Evolutionary conservation across 2,113 vertebrate genomes (phyloP), one percentile per base, ranked within the genome.

Genomic region (Bombycilla garrulus): DNA sequence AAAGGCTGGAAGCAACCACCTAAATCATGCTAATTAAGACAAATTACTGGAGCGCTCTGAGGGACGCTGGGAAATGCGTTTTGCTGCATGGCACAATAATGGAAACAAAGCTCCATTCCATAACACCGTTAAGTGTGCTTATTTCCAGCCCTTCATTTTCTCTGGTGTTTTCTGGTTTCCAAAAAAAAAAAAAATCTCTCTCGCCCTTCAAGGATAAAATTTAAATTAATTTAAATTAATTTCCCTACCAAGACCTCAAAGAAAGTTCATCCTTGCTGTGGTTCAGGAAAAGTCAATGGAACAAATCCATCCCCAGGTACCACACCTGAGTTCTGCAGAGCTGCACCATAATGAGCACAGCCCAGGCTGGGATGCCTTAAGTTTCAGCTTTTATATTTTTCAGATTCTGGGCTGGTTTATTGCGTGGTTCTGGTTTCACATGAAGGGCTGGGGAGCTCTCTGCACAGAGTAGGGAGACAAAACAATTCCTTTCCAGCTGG

Each of bases 11-110:
- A 96, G 74, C 83, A 92, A 15, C 69, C 79, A 74, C 74, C 78
- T 91, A 93, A 95, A 97, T 94, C 88, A 77, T 45, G 50, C 50
- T 95, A 96, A 97, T 96, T 96, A 95, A 94, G 94, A 97, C 35
- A 21, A 95, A 95, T 97, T 92, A 90, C 72, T 62, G 67, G 82
- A 53, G 86, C 48, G 48, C 35, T 88, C 80, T 60, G 81, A 90
- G 81, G 91, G 81, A 92, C 0, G 0, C 78, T 48, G 58, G 74
- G 84, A 96, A 94, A 96, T 79, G 67, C 66, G 56, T 88, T 97
- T 95, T 88, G 60, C 74, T 79, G 86, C 71, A 47, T 4, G 44
- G 47, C 40, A 80, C 54, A 65, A 15, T 71, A 86, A 91, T 62
- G 79, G 69, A 90, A 94, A 88, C 47, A 86, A 91, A 94, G 42